phyloP scores from a whole-genome alignment of 2,888 invertebrate genomes.

The Agriotes lineatus region DNA sequence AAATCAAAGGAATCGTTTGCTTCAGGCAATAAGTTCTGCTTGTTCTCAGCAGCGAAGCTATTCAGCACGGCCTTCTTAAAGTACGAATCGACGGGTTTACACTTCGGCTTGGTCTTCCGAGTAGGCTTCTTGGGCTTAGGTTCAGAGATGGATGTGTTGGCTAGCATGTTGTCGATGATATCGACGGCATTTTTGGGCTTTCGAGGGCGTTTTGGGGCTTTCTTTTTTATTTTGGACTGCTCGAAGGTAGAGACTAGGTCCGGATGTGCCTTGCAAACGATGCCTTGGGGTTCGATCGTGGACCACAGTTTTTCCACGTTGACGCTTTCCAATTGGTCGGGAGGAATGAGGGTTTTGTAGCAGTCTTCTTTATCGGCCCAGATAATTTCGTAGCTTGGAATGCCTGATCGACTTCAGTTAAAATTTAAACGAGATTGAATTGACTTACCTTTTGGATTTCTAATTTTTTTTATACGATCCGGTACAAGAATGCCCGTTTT shows the following conservation, averaged over 20 bases:
- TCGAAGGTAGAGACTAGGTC: constrained; percentile 71
- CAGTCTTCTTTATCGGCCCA: constrained; percentile 74
- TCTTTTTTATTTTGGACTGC: constrained; percentile 68
- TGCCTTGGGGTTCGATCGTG: constrained; percentile 77
- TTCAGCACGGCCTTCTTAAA: constrained; percentile 51
- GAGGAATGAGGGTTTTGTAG: constrained; percentile 73
- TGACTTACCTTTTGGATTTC: constrained; percentile 65
- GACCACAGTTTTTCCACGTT: constrained; percentile 70
- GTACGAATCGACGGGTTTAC: constrained; percentile 56
- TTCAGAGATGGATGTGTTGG: constrained; percentile 55
- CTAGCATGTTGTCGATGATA: constrained; percentile 48
- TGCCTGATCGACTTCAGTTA: constrained; percentile 64
- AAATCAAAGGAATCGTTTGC: constrained; percentile 20
- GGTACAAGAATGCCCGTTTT: constrained; percentile 64
- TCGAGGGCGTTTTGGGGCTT: constrained; percentile 51
- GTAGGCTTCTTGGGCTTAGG: constrained; percentile 57
- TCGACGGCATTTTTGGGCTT: constrained; percentile 46
- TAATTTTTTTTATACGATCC: constrained; percentile 70
- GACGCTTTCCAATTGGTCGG: constrained; percentile 69
- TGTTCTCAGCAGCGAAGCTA: constrained; percentile 55
- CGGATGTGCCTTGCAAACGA: constrained; percentile 75
- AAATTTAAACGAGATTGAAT: constrained; percentile 8
- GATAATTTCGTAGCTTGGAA: constrained; percentile 78
- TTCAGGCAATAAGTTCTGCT: constrained; percentile 48
- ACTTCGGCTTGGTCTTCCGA: constrained; percentile 40